Base-by-base conservation (phyloP, 1,140 invertebrate genomes). In the Papilio glaucus region DNA sequence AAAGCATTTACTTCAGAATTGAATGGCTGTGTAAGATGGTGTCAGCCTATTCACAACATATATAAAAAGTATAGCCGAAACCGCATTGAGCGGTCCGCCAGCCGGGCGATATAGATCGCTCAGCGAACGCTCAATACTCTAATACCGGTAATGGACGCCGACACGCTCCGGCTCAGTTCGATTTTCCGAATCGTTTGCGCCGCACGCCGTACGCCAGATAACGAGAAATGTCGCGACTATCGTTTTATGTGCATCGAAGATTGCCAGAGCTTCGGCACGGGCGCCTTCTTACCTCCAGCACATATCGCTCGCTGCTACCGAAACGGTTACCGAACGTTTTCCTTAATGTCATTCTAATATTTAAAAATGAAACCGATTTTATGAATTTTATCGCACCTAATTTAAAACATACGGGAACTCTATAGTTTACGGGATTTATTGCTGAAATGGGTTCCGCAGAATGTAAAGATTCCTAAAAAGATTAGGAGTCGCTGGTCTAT, bases 131-230 rank as follows among this genome's bases (percentile, higher is more conserved):
- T 77, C 81, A 82, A 82, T 84, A 81, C 79, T 80, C 83, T 91
- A 91, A 91, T 89, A 86, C 84, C 82, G 84, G 87, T 91, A 91
- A 91, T 91, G 89, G 88, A 85, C 80, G 83, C 69, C 77, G 80
- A 85, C 80, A 81, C 79, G 83, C 77, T 75, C 75, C 75, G 77
- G 76, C 77, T 79, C 72, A 72, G 83, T 84, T 84, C 87, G 83
- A 91, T 91, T 89, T 91, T 89, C 86, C 86, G 82, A 87, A 82
- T 82, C 86, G 84, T 91, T 91, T 87, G 85, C 87, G 72, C 74
- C 80, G 80, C 79, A 77, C 74, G 68, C 77, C 74, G 67, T 21
- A 68, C 29, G 75, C 71, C 53, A 85, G 85, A 87, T 87, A 88
- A 87, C 85, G 85, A 85, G 85, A 85, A 85, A 85, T 80, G 82